Conservation (phyloP, 2,797 vertebrate species). For the Channallabes apus region DNA sequence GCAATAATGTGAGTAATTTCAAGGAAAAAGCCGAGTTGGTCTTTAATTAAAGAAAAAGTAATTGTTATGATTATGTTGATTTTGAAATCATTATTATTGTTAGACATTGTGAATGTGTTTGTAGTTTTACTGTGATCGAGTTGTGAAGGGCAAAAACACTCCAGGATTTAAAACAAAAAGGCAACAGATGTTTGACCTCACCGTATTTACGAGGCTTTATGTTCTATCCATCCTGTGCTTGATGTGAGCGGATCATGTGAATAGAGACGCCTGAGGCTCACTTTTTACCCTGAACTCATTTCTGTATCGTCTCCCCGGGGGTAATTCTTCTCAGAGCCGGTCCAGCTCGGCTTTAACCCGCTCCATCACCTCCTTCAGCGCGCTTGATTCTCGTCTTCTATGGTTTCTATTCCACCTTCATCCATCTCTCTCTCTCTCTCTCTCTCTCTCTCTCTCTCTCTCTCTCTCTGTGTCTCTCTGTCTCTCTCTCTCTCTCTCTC, state of each 20-base stretch:
- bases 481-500: too few relatives aligned
- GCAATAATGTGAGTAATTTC: neutral
- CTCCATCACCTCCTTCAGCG: conserved; percentile 3
- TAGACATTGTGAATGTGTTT: neutral
- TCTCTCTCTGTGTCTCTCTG: neutral
- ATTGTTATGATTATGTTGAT: neutral
- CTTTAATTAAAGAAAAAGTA: neutral
- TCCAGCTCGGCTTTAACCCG: conserved; percentile 6
- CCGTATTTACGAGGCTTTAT: neutral
- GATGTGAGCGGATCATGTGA: neutral
- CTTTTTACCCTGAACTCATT: conserved; percentile 41
- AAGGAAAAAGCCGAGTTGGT: neutral
- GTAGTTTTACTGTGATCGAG: neutral
- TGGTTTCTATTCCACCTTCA: neutral
- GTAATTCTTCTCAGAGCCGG: conserved; percentile 19
- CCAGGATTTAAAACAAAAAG: neutral
- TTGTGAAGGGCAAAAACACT: neutral
- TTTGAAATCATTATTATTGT: neutral
- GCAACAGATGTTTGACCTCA: neutral
- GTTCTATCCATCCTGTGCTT: neutral
- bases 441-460: neutral
- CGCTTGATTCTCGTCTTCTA: conserved; percentile 23
- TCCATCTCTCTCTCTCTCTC: neutral
- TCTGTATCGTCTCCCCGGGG: neutral
- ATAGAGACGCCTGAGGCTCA: neutral